Percentiles rank a stretch among this genome's conserved stretches.
phyloP scores from a whole-genome alignment of 2,797 vertebrate species.

The Lagodon rhomboides region DNA sequence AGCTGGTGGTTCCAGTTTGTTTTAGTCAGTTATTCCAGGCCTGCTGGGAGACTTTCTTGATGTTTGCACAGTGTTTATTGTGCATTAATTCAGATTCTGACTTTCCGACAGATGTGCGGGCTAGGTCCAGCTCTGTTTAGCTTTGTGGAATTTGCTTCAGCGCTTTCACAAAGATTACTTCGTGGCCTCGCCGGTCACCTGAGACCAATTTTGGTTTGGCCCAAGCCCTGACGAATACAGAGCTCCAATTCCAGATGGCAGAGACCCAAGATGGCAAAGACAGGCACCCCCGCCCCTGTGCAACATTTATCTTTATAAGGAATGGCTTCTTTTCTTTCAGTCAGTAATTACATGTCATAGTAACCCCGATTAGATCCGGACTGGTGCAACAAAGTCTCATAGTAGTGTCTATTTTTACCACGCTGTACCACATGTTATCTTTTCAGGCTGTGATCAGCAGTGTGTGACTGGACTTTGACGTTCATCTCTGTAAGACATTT shows the following conservation, averaged over 20 bases:
- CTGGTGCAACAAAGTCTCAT: conserved; percentile 42
- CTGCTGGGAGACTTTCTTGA: conserved; percentile 41
- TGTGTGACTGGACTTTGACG: conserved; percentile 45
- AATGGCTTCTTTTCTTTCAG: conserved; percentile 54
- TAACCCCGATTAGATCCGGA: conserved; percentile 43
- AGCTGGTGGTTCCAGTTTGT: conserved; percentile 40
- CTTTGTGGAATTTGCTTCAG: conserved; percentile 72
- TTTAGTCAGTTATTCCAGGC: conserved; percentile 46
- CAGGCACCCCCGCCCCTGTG: conserved; percentile 48
- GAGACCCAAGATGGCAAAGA: conserved; percentile 71
- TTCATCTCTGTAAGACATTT: conserved; percentile 65
- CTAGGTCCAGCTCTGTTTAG: conserved; percentile 72
- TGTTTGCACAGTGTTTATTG: conserved; percentile 59
- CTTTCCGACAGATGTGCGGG: conserved; percentile 74
- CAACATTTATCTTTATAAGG: conserved; percentile 75
- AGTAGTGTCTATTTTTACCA: conserved; percentile 69
- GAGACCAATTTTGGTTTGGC: conserved; percentile 85
- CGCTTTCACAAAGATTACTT: conserved; percentile 75
- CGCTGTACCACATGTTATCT: conserved; percentile 54
- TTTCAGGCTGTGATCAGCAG: conserved; percentile 48
- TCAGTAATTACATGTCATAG: conserved; percentile 54
- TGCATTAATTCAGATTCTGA: conserved; percentile 57
- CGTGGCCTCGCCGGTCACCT: conserved; percentile 75
- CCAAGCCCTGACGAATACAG: conserved; percentile 73
- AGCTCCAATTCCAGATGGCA: conserved; percentile 73